Evolutionary conservation across 2,113 vertebrate genomes (phyloP).

Genomic region (Bos indicus): DNA sequence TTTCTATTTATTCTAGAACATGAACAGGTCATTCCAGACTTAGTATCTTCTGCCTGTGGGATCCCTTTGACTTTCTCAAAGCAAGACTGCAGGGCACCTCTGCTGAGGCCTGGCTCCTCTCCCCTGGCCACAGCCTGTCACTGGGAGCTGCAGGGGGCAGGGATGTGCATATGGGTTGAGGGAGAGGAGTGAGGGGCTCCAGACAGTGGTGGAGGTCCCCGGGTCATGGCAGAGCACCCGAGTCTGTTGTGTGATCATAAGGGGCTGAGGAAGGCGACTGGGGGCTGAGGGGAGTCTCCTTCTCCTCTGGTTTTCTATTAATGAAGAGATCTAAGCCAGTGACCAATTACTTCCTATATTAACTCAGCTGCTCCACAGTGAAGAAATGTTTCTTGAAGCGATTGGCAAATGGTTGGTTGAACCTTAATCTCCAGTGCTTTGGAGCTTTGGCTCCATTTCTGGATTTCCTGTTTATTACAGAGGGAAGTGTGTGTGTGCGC

Average conservation of each 20-base stretch:
- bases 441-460: neutral
- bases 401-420: neutral
- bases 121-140: neutral
- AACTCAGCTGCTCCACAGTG: neutral
- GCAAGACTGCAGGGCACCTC: neutral
- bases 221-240: neutral
- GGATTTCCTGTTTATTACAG: slow-evolving; percentile 50
- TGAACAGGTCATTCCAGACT: neutral
- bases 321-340: neutral
- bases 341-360: neutral
- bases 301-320: neutral
- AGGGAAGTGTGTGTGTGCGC: neutral
- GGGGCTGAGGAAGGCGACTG: neutral
- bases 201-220: neutral
- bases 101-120: neutral
- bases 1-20: neutral
- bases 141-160: neutral
- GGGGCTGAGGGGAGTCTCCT: neutral
- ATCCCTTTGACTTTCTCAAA: neutral
- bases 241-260: neutral
- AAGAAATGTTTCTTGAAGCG: neutral
- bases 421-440: neutral
- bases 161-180: neutral
- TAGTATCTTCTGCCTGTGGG: neutral
- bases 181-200: neutral